phyloP scores from a whole-genome alignment of 2,113 vertebrate species.

The Phrynosoma platyrhinos region DNA sequence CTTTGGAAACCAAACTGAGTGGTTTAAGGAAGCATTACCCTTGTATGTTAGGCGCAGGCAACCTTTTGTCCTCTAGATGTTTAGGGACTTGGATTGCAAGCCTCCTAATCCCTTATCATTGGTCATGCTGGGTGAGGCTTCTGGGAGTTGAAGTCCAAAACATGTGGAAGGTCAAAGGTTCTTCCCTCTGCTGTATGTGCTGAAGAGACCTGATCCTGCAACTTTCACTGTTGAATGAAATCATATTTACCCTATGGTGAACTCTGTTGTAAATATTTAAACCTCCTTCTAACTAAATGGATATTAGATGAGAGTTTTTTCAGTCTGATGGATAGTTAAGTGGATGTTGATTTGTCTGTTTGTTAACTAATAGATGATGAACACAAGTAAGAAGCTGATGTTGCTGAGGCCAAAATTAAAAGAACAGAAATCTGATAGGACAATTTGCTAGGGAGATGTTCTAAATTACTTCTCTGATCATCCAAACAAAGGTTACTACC shows the following conservation, averaged over 20 bases:
- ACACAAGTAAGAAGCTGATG: neutral
- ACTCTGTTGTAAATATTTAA: neutral
- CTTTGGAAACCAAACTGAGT: constrained; percentile 4
- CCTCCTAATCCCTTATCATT: no score
- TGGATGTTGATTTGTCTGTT: neutral
- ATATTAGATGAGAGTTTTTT: neutral
- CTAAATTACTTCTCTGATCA: neutral
- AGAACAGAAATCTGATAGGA: neutral
- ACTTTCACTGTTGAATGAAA: neutral
- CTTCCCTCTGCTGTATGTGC: neutral
- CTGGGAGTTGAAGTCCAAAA: no score
- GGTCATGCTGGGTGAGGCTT: no score
- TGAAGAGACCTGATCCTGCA: neutral
- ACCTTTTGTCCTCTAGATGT: no score
- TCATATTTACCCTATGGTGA: neutral
- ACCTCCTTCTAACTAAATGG: neutral
- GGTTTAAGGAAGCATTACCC: neutral
- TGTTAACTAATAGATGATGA: no score
- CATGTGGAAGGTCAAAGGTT: no score
- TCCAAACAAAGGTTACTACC: neutral
- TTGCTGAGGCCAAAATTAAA: neutral
- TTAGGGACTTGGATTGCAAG: no score
- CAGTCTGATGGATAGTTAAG: neutral
- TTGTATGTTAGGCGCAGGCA: no score
- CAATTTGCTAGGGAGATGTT: neutral